Evolutionary conservation across 2,888 invertebrate genomes (phyloP), one percentile per base, ranked within the genome.

Genomic region (Acleris cristana): DNA sequence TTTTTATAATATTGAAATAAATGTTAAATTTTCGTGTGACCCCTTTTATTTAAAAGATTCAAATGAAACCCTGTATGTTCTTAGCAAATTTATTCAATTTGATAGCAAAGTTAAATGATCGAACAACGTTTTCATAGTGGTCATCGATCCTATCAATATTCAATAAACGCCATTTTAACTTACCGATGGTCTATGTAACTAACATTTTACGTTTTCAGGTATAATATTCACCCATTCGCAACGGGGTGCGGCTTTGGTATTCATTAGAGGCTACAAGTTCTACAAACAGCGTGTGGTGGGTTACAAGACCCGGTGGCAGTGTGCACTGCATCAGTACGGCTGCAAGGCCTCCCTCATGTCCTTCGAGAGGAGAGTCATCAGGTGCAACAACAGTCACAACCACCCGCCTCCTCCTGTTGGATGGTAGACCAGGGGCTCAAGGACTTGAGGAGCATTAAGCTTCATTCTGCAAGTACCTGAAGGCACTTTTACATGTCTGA

Each of bases 261-360:
- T 55, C n/a, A 34, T 63, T 34, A 34, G 21, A 4, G 63, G 63
- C 10, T 63, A 40, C 57, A 64, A 64, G 34, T 65, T 54, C 34
- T 60, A 60, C 59, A 59, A 58, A 30, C 53, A 65, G 26, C 53
- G 54, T 14, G 44, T 14, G 48, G 14, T 49, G 12, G 59, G 59
- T 7, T 40, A n/a, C 21, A 65, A 60, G 54, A 54, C 54, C 10
- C 3, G 60, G 14, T 65, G 65, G 65, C 60, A 60, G 44, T 66
- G 57, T 56, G 26, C 65, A 0, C 19, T 49, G 40, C 63, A 63
- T 40, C 45, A 55, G 18, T 5, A 23, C 5, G 64, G 64, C 18
- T 64, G 64, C 57, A 64, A 51, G 19, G 56, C 64, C 2, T 51
- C 64, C 10, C 12, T 64, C 14, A 55, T 56, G 64, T 52, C 57